phyloP scores from a whole-genome alignment of 2,797 vertebrate species.

The Dromococcyx pavoninus region DNA sequence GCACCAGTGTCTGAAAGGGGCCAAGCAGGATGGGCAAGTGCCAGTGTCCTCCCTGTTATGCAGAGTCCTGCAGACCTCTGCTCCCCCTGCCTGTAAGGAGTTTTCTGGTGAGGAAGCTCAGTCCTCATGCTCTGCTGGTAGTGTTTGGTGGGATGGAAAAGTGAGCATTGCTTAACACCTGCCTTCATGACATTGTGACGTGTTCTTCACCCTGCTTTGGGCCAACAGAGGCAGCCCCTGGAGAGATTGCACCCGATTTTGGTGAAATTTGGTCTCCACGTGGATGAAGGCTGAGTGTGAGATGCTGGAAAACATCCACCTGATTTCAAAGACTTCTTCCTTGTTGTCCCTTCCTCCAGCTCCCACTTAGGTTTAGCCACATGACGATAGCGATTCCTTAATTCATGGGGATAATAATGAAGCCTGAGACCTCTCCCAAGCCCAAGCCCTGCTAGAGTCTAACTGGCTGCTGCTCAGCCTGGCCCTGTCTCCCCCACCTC shows the following conservation, averaged over 20 bases:
- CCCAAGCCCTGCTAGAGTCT: not conserved
- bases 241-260: not conserved
- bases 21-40: accelerated
- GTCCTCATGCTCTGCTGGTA: not conserved
- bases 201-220: not conserved
- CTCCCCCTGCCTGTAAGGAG: not conserved
- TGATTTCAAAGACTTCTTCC: not conserved
- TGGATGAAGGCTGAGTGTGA: not conserved
- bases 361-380: not conserved
- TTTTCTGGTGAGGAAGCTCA: not conserved
- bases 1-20: not conserved
- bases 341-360: not conserved
- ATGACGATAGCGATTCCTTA: not conserved
- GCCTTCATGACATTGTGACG: not conserved
- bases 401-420: not conserved
- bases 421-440: not conserved
- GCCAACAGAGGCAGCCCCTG: not conserved
- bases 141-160: not conserved
- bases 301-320: not conserved
- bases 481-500: accelerated
- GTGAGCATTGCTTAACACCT: not conserved
- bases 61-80: not conserved
- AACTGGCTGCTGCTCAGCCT: not conserved
- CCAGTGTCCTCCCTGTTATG: not conserved
- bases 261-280: not conserved